phyloP scores from a whole-genome alignment of 2,113 vertebrate genomes.

The Platycercus adscitus region DNA sequence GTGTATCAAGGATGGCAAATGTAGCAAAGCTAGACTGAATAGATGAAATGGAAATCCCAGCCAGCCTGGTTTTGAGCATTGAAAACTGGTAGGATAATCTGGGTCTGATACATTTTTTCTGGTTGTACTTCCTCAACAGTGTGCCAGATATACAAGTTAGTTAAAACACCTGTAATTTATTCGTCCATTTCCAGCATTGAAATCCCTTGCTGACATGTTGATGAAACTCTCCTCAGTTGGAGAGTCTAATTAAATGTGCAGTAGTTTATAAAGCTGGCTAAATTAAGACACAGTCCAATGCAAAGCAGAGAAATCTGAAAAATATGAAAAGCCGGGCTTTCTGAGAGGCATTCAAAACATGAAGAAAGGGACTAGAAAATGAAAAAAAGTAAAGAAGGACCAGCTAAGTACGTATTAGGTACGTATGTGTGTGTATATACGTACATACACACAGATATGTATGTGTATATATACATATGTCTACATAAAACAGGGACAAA shows the following conservation, averaged over 20 bases:
- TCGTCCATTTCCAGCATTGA: background rate
- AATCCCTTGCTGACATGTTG: slow-evolving; percentile 22
- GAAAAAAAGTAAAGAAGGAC: background rate
- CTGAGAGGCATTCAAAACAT: background rate
- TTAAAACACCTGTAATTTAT: slow-evolving; percentile 8
- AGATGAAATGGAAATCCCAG: background rate
- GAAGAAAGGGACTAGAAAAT: background rate
- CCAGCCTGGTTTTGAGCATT: background rate
- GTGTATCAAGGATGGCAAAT: background rate
- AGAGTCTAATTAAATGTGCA: slow-evolving; percentile 37
- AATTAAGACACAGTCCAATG: background rate
- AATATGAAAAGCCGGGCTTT: background rate
- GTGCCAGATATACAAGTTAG: background rate
- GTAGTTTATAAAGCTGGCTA: slow-evolving; percentile 7
- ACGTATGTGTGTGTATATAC: too few relatives aligned
- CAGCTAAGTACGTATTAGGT: background rate
- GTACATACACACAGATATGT: too few relatives aligned
- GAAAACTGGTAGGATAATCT: background rate
- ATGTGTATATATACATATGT: background rate
- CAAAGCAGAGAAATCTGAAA: background rate
- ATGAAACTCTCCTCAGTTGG: background rate
- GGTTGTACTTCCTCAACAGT: background rate
- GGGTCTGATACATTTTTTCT: background rate
- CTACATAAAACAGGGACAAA: background rate
- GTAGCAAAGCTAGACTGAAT: background rate